Base-by-base conservation (phyloP, 2,888 invertebrate genomes). In the Charanyca ferruginea region DNA sequence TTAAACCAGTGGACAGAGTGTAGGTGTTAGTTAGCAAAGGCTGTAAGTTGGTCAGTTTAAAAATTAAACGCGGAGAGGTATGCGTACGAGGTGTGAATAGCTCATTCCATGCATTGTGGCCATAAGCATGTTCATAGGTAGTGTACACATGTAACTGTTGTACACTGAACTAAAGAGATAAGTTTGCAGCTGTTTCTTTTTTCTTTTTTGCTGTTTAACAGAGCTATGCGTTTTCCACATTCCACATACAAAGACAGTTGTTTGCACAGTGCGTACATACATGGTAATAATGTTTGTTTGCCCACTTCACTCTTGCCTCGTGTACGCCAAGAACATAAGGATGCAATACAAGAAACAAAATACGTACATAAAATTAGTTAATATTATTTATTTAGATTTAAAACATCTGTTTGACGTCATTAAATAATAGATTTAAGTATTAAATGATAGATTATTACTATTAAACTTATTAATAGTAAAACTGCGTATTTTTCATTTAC, bases 341-440 rank as follows among this genome's bases (percentile, higher is more conserved):
- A 70, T 45, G 41, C 28, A 53, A 1, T 22, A 28, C n/a, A 22
- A 57, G 2, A 35, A 76, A 70, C 54, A 42, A 76, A 73, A 73
- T 22, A 48, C 41, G n/a, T 35, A 16, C 25, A 59, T 55, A 60
- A 3, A 28, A 53, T 51, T 55, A 52, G 51, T 73, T 55, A 22
- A 38, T 76, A 49, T 63, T 64, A 71, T 77, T 73, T 73, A 73
- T 73, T 73, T 71, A 59, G 35, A 32, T 59, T 54, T 45, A 18
- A 25, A 71, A 64, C 54, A 77, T 58, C 53, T 9, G 45, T 73
- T 51, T 59, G 41, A 38, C 48, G 64, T 63, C 47, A 44, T 42
- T 52, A 32, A 49, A 47, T 1, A 45, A n/a, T n/a, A n/a, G n/a
- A n/a, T n/a, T n/a, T n/a, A n/a, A n/a, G n/a, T n/a, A n/a, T n/a